These are phyloP conservation scores for Beaufortia kweichowensis DNA, from an alignment of 2,113 vertebrate species.

Conservation along the genomic window DNA sequence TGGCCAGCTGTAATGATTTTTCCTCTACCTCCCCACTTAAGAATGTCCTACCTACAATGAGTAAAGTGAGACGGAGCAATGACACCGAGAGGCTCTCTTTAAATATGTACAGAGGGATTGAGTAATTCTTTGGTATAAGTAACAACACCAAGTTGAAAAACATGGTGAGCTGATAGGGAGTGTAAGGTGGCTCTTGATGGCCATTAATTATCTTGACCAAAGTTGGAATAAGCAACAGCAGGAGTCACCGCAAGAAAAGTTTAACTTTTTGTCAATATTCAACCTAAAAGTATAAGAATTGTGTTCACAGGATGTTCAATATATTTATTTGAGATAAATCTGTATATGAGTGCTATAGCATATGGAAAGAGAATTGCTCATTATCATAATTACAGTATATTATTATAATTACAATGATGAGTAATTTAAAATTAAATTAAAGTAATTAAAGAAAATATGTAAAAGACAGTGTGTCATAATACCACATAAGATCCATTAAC, in stretches of 20 bases:
- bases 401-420: neutral
- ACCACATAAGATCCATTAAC: neutral
- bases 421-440: too few relatives aligned
- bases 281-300: neutral
- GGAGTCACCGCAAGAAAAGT: neutral
- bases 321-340: neutral
- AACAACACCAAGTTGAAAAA: slow-evolving; percentile 40
- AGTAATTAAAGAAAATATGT: too few relatives aligned
- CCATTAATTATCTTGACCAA: slow-evolving; percentile 39
- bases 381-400: too few relatives aligned
- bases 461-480: neutral
- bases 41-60: slow-evolving; percentile 34
- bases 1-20: slow-evolving; percentile 28
- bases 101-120: slow-evolving; percentile 58
- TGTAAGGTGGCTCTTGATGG: slow-evolving; percentile 34
- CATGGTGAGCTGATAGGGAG: slow-evolving; percentile 23
- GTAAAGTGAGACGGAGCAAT: slow-evolving; percentile 40
- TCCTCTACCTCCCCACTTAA: slow-evolving; percentile 19
- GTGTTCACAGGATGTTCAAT: neutral
- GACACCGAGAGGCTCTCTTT: slow-evolving; percentile 46
- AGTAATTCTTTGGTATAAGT: slow-evolving; percentile 51
- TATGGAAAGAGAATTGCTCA: too few relatives aligned
- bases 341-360: too few relatives aligned
- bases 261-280: neutral
- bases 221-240: slow-evolving; percentile 3